These are phyloP conservation scores for Syngnathus typhle DNA, from an alignment of 2,113 vertebrate genomes.

Conservation along the genomic window DNA sequence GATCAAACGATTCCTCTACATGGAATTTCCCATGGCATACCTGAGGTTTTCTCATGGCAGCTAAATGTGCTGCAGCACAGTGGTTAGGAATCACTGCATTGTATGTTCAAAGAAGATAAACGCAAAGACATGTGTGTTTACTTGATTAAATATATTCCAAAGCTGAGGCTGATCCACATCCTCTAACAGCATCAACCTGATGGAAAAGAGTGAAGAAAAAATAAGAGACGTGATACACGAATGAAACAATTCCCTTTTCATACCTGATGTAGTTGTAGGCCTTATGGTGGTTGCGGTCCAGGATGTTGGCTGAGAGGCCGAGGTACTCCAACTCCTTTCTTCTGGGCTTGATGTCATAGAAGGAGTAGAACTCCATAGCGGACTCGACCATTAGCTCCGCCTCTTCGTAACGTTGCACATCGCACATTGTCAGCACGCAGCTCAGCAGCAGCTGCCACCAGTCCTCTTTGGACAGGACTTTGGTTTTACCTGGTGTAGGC, in stretches of 20 bases:
- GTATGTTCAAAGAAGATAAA: neutral
- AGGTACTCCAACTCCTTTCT: constrained; percentile 94
- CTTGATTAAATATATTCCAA: constrained; percentile 72
- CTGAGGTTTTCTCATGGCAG: no score
- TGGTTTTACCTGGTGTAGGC: constrained; percentile 73
- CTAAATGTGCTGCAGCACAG: neutral
- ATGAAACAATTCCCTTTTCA: no score
- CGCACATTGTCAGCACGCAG: constrained; percentile 81
- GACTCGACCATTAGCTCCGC: constrained; percentile 92
- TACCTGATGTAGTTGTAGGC: constrained; percentile 97
- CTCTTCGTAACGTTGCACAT: constrained; percentile 82
- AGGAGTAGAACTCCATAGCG: constrained; percentile 91
- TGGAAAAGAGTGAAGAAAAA: neutral
- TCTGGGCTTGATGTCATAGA: constrained; percentile 89
- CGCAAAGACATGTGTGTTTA: neutral
- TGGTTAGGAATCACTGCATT: neutral
- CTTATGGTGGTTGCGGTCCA: constrained; percentile 89
- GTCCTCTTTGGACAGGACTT: constrained; percentile 88
- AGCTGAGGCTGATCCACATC: constrained; percentile 61
- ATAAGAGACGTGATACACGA: neutral
- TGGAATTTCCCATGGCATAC: no score
- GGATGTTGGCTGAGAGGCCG: constrained; percentile 88
- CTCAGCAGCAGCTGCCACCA: constrained; percentile 94
- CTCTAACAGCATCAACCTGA: constrained; percentile 68
- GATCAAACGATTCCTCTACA: no score